Base-by-base conservation (phyloP, 2,113 vertebrate genomes). In the Dicrurus megarhynchus region DNA sequence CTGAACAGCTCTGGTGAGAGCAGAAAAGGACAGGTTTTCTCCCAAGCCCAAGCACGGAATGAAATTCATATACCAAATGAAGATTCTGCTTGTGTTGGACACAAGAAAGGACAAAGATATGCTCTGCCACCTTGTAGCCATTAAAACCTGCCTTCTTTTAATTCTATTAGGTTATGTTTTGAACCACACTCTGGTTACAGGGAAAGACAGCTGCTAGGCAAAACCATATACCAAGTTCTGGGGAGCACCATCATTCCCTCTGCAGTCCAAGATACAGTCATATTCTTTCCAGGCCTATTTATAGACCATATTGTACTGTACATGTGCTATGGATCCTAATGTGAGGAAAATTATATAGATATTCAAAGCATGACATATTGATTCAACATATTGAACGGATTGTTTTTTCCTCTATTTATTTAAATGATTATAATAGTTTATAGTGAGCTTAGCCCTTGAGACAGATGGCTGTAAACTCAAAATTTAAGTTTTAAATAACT, bases 341-440 rank as follows among this genome's bases (percentile, higher is more conserved):
- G 93, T 90, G 91, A 97, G 87, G 95, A 95, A 97, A 98, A 97
- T 94, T 93, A 97, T 96, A 97, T 85, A 97, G 95, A 97, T 97
- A 97, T 84, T 95, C 96, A 98, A 98, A 97, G 97, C 96, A 95
- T 97, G 97, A 98, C 97, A 98, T 98, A 98, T 97, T 98, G 98
- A 98, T 98, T 98, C 97, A 98, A 97, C 97, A 98, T 98, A 98
- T 96, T 98, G 97, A 98, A 98, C 84, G 94, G 96, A 97, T 97
- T 96, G 96, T 96, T 98, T 98, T 97, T 97, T 96, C 97, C 97
- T 96, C 96, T 97, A 97, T 97, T 98, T 98, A 98, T 98, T 98
- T 98, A 98, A 98, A 98, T 98, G 96, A 98, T 98, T 98, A 96
- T 97, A 98, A 98, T 97, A 97, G 97, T 97, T 97, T 98, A 97